Conservation (phyloP, 2,113 vertebrate genomes). For the Acanthisitta chloris region DNA sequence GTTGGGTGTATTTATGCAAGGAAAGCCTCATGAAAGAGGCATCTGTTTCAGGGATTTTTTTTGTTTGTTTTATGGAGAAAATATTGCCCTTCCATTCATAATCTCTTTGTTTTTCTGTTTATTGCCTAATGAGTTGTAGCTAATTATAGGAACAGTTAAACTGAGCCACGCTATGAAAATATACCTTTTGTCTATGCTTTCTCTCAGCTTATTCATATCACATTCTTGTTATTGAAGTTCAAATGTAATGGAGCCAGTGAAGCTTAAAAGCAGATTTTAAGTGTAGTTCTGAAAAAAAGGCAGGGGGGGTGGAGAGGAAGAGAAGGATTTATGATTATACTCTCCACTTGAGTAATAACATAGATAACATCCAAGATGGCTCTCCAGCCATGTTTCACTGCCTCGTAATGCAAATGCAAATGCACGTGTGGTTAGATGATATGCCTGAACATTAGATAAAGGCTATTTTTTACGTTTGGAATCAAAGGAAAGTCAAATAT, state of each 20-base stretch:
- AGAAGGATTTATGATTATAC: slow-evolving; percentile 45
- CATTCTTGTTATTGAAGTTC: slow-evolving; percentile 40
- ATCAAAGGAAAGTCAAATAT: slow-evolving; percentile 41
- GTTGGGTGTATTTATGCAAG: background rate
- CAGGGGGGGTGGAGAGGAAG: background rate
- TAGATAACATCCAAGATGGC: slow-evolving; percentile 31
- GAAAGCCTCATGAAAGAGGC: background rate
- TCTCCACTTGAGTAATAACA: slow-evolving; percentile 50
- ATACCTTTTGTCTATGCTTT: slow-evolving; percentile 16
- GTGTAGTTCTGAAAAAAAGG: background rate
- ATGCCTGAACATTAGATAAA: slow-evolving; percentile 33
- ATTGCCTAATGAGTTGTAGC: slow-evolving; percentile 56
- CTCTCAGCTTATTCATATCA: background rate
- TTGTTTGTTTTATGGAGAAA: slow-evolving; percentile 35
- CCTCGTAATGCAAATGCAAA: slow-evolving; percentile 26
- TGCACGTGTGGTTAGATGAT: background rate
- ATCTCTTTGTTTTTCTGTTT: slow-evolving; percentile 44
- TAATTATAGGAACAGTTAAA: slow-evolving; percentile 50
- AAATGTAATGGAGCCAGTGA: slow-evolving; percentile 51
- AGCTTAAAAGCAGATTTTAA: slow-evolving; percentile 59
- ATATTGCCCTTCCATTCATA: slow-evolving; percentile 22
- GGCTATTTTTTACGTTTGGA: background rate
- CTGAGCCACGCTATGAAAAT: slow-evolving; percentile 3
- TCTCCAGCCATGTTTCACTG: slow-evolving; percentile 27
- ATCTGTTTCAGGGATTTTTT: background rate